Conservation (phyloP, 2,888 invertebrate genomes). For the Acanthoscelides obtectus region DNA sequence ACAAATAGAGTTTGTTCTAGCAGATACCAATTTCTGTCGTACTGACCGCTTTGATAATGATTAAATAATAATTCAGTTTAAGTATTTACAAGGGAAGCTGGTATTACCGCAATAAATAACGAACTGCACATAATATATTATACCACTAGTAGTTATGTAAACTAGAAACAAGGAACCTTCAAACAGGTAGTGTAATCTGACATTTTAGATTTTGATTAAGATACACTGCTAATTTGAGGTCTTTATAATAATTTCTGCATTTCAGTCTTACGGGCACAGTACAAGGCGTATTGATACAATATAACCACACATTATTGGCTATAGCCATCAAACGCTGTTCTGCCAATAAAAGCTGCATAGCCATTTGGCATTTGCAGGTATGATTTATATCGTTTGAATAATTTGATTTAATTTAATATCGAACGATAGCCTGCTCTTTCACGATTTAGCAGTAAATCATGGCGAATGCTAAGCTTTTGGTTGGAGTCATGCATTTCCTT, state of each 20-base stretch:
- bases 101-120: background rate
- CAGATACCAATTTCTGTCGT: no score
- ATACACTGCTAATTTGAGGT: background rate
- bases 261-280: background rate
- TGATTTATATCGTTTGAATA: background rate
- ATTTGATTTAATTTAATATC: background rate
- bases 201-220: background rate
- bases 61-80: background rate
- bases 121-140: background rate
- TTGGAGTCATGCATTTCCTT: slow-evolving; percentile 6
- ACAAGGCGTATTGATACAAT: background rate
- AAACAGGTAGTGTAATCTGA: background rate
- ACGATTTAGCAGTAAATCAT: slow-evolving; percentile 2
- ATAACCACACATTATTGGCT: background rate
- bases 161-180: background rate
- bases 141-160: background rate
- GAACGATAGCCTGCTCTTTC: background rate
- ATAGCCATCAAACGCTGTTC: background rate
- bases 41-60: background rate
- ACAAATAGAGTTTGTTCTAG: no score
- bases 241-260: background rate
- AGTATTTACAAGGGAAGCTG: background rate
- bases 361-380: background rate
- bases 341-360: background rate
- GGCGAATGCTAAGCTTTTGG: background rate